phyloP scores from a whole-genome alignment of 2,888 invertebrate genomes.

The Conchocele bisecta region DNA sequence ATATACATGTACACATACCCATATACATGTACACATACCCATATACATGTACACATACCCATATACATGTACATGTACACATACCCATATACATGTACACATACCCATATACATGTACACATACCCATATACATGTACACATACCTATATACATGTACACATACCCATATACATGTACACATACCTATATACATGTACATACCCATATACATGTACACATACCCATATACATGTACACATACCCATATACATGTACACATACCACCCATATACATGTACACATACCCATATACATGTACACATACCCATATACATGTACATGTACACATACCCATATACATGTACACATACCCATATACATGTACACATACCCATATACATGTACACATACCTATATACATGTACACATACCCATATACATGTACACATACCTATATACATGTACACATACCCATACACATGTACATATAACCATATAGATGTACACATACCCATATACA shows the following conservation, averaged over 20 bases:
- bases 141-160: constrained; percentile 6
- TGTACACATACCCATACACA: background rate
- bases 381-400: background rate
- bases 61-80: background rate
- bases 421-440: background rate
- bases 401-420: background rate
- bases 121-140: constrained; percentile 9
- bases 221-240: background rate
- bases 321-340: background rate
- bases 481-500: background rate
- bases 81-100: constrained; percentile 4
- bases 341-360: background rate
- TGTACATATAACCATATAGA: background rate
- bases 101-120: background rate
- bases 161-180: constrained; percentile 14
- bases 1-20: too few relatives aligned
- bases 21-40: too few relatives aligned
- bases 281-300: background rate
- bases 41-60: too few relatives aligned
- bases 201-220: constrained; percentile 1
- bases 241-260: background rate
- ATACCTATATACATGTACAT: constrained; percentile 14
- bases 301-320: background rate
- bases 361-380: background rate
- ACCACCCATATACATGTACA: background rate